A percentile compares a stretch with the other conserved stretches of the same genome.
Conservation (phyloP, 2,888 invertebrate species). For the Lampropteryx suffumata region DNA sequence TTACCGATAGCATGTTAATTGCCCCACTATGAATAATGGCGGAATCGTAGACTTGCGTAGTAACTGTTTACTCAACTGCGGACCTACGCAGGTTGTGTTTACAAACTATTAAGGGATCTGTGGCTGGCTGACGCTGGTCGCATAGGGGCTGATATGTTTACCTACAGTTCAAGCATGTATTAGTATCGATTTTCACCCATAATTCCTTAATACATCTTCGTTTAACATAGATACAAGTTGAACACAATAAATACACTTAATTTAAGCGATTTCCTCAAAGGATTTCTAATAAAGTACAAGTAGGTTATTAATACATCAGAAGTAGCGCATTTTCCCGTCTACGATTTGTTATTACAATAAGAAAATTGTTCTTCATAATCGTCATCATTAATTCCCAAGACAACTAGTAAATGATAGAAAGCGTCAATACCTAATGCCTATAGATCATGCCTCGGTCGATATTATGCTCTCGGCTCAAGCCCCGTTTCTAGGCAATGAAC, state of each 20-base stretch:
- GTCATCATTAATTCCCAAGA: constrained; percentile 12
- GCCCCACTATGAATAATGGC: background rate
- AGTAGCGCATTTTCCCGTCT: too few relatives aligned
- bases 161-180: background rate
- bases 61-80: too few relatives aligned
- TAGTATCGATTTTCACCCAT: constrained; percentile 1
- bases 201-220: too few relatives aligned
- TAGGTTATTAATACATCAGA: too few relatives aligned
- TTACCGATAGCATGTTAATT: constrained; percentile 22
- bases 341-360: too few relatives aligned
- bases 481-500: constrained; percentile 18
- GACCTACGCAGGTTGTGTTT: too few relatives aligned
- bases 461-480: background rate
- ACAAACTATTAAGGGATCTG: too few relatives aligned
- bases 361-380: background rate
- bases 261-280: too few relatives aligned
- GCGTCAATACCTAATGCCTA: constrained; percentile 13
- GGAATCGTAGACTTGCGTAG: too few relatives aligned
- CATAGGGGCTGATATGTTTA: constrained; percentile 12
- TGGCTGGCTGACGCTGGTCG: background rate
- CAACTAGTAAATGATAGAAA: constrained; percentile 3
- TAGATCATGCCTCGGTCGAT: background rate
- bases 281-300: too few relatives aligned
- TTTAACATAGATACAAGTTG: too few relatives aligned
- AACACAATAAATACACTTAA: too few relatives aligned